Percentiles rank a stretch among this genome's conserved stretches.
Conservation (phyloP, 2,888 invertebrate genomes). For the Boloria selene region DNA sequence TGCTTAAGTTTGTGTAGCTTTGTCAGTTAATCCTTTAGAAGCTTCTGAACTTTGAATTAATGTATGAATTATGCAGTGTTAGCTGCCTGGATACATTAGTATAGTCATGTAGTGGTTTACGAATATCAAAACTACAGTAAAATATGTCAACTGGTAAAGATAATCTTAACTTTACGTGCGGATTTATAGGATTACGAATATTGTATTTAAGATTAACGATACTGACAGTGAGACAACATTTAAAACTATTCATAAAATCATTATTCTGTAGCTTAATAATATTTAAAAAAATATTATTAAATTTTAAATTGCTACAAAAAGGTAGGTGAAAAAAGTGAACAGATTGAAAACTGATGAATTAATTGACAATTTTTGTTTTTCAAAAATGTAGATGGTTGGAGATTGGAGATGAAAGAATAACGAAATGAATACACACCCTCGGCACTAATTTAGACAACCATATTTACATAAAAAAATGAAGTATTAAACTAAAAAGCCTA, state of each 20-base stretch:
- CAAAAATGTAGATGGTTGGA: background rate
- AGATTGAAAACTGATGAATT: background rate
- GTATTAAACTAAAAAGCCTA: slow-evolving; percentile 14
- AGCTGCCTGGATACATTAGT: slow-evolving; percentile 10
- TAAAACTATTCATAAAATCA: too few species aligned
- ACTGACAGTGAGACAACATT: background rate
- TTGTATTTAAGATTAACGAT: background rate
- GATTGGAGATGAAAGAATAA: background rate
- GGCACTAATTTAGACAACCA: slow-evolving; percentile 15
- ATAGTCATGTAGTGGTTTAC: background rate
- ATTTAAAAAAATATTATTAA: too few species aligned
- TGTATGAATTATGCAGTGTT: slow-evolving; percentile 18
- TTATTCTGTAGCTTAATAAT: too few species aligned
- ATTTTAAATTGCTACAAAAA: too few species aligned
- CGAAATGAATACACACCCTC: slow-evolving; percentile 31
- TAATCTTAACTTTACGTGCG: slow-evolving; percentile 6
- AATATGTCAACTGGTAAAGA: slow-evolving; percentile 6
- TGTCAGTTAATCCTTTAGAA: slow-evolving; percentile 5
- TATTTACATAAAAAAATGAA: slow-evolving; percentile 19
- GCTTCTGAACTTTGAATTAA: slow-evolving; percentile 15
- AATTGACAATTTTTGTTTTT: background rate
- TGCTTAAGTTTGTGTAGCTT: background rate
- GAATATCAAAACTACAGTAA: background rate
- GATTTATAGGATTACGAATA: background rate
- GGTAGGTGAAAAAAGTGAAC: too few species aligned